These are phyloP conservation scores for Calyptomena viridis DNA, from an alignment of 2,113 vertebrate species.

Conservation along the genomic window DNA sequence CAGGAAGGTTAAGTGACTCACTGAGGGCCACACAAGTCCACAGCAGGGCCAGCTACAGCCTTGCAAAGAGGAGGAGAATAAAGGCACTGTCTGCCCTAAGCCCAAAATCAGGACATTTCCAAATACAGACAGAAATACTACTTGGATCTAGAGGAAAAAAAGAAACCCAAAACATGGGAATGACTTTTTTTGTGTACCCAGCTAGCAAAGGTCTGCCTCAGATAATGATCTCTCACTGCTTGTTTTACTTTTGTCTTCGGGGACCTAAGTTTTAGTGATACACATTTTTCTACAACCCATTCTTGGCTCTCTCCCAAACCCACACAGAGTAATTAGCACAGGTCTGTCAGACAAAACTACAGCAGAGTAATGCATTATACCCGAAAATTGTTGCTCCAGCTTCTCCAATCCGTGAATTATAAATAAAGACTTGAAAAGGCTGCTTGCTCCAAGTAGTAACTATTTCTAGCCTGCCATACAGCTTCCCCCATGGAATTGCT, in stretches of 20 bases:
- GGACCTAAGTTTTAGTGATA: constrained; percentile 41
- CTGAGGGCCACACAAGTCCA: constrained; percentile 53
- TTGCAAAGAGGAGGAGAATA: not conserved
- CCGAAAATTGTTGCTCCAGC: not conserved
- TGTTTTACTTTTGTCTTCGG: constrained; percentile 56
- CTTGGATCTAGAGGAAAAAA: not conserved
- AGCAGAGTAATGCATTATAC: not conserved
- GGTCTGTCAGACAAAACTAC: not conserved
- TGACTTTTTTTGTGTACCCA: not conserved
- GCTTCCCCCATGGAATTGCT: constrained; percentile 6
- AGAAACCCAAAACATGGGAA: not conserved
- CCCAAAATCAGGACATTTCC: not conserved
- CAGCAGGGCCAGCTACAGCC: not conserved
- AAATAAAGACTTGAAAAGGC: not conserved
- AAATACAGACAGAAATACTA: not conserved
- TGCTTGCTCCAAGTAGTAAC: constrained; percentile 11
- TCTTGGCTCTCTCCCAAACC: constrained; percentile 39
- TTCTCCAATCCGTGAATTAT: not conserved
- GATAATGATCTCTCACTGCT: constrained; percentile 52
- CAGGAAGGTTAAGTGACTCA: constrained; percentile 29
- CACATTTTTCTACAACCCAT: constrained; percentile 40
- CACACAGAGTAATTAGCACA: not conserved
- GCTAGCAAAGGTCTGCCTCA: not conserved
- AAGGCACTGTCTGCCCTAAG: not conserved
- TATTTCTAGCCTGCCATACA: constrained; percentile 7